Percentiles rank a stretch among this genome's conserved stretches.
Evolutionary conservation across 2,888 invertebrate genomes (phyloP).

Genomic region (Eurytoma adleriae): DNA sequence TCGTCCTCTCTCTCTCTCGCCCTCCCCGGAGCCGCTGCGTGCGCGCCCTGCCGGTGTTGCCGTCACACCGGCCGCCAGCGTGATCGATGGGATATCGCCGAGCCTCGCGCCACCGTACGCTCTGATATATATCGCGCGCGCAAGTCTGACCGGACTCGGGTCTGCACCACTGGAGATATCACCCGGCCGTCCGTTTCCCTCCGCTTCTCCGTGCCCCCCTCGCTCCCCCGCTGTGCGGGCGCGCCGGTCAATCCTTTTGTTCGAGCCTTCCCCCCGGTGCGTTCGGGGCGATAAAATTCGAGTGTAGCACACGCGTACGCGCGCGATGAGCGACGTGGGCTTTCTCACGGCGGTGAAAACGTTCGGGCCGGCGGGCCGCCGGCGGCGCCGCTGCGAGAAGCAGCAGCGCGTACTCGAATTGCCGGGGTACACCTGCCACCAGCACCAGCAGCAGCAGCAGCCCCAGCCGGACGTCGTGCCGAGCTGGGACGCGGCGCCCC

Average conservation of each 20-base stretch:
- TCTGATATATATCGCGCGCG: not conserved
- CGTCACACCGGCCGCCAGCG: constrained; percentile 2
- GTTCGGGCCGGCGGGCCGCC: constrained; percentile 80
- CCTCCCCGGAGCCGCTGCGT: not conserved
- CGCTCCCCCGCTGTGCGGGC: not conserved
- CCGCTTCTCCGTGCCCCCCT: constrained; percentile 1
- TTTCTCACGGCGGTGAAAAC: constrained; percentile 81
- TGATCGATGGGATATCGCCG: not conserved
- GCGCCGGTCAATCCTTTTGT: no score
- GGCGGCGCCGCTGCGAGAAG: constrained; percentile 81
- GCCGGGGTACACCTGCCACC: constrained; percentile 62
- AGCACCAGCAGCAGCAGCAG: constrained; percentile 49
- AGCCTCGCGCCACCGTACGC: not conserved
- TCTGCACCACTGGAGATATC: no score
- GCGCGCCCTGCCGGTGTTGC: not conserved
- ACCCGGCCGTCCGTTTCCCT: not conserved
- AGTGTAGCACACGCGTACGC: no score
- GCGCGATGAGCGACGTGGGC: constrained; percentile 79
- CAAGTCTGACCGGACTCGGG: not conserved
- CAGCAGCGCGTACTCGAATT: constrained; percentile 77
- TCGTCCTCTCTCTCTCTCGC: not conserved
- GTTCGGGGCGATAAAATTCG: not conserved
- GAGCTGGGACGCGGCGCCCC: constrained; percentile 79
- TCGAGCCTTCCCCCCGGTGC: not conserved
- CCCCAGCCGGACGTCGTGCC: constrained; percentile 78